Evolutionary conservation across 2,797 vertebrate genomes (phyloP).

Genomic region (Lateolabrax maculatus): DNA sequence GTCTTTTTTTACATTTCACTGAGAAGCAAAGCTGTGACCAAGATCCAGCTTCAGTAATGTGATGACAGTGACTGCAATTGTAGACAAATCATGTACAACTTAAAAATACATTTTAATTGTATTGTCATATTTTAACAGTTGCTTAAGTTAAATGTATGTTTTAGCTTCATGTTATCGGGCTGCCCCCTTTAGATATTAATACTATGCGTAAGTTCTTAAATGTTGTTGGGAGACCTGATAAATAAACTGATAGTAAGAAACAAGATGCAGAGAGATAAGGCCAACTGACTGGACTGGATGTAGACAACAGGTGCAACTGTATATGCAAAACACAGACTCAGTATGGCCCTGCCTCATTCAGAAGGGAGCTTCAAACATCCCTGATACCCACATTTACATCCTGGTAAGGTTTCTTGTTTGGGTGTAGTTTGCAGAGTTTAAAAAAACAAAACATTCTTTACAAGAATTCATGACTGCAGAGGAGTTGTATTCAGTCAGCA

Average conservation of each 20-base stretch:
- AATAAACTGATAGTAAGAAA: slow-evolving; percentile 43
- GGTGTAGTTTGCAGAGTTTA: not conserved
- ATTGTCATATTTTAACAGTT: not conserved
- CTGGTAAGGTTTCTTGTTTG: not conserved
- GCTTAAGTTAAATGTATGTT: slow-evolving; percentile 13
- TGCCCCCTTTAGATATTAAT: slow-evolving; percentile 10
- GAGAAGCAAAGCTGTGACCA: not conserved
- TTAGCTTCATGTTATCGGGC: slow-evolving; percentile 1
- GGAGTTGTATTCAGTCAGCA: no score
- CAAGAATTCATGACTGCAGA: not conserved
- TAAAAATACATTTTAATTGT: not conserved
- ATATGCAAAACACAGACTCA: slow-evolving; percentile 55
- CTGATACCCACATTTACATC: not conserved
- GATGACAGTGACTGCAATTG: not conserved
- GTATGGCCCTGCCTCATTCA: slow-evolving; percentile 23
- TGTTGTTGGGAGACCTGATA: slow-evolving; percentile 33
- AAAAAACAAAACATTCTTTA: not conserved
- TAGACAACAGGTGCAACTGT: slow-evolving; percentile 64
- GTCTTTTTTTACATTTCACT: not conserved
- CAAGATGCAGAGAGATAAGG: slow-evolving; percentile 39
- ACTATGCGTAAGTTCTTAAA: slow-evolving; percentile 31
- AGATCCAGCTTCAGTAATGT: not conserved
- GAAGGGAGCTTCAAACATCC: slow-evolving; percentile 32
- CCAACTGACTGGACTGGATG: slow-evolving; percentile 16
- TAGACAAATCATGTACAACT: not conserved